These are phyloP conservation scores for Brachionus manjavacas DNA, from an alignment of 1,140 invertebrate genomes.

Conservation along the genomic window DNA sequence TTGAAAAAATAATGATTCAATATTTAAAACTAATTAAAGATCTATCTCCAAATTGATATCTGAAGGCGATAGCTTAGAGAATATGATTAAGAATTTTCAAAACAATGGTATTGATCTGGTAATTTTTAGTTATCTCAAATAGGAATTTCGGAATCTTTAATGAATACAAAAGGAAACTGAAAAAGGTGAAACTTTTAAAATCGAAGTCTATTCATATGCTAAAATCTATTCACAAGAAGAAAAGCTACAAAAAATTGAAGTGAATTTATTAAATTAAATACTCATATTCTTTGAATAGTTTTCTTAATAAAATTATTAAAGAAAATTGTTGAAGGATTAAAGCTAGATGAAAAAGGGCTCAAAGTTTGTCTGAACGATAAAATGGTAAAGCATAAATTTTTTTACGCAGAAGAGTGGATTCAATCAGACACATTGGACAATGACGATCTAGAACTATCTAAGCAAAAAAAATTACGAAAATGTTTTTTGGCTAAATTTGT, in stretches of 20 bases:
- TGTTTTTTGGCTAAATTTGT: slow-evolving; percentile 81
- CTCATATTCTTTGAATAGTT: neutral
- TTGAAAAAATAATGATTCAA: too few species aligned
- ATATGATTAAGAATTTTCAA: neutral
- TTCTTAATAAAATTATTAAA: neutral
- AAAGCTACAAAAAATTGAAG: slow-evolving; percentile 28
- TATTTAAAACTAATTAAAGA: neutral
- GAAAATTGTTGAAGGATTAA: slow-evolving; percentile 30
- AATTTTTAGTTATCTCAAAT: neutral
- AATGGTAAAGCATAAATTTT: slow-evolving; percentile 28
- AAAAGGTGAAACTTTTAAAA: slow-evolving; percentile 20
- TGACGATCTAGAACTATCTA: slow-evolving; percentile 52
- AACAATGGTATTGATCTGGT: neutral
- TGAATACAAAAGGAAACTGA: neutral
- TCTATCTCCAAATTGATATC: slow-evolving; percentile 13
- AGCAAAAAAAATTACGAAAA: slow-evolving; percentile 66
- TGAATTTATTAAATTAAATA: neutral
- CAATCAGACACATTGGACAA: neutral
- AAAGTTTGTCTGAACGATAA: slow-evolving; percentile 35
- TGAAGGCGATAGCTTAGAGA: neutral
- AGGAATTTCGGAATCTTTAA: neutral
- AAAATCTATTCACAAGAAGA: slow-evolving; percentile 37
- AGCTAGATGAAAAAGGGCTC: neutral
- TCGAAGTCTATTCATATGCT: slow-evolving; percentile 15
- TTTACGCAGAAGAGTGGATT: slow-evolving; percentile 41